Evolutionary conservation across 2,797 vertebrate species (phyloP), one percentile per base, ranked within the genome.

Genomic region (Microchirus variegatus): DNA sequence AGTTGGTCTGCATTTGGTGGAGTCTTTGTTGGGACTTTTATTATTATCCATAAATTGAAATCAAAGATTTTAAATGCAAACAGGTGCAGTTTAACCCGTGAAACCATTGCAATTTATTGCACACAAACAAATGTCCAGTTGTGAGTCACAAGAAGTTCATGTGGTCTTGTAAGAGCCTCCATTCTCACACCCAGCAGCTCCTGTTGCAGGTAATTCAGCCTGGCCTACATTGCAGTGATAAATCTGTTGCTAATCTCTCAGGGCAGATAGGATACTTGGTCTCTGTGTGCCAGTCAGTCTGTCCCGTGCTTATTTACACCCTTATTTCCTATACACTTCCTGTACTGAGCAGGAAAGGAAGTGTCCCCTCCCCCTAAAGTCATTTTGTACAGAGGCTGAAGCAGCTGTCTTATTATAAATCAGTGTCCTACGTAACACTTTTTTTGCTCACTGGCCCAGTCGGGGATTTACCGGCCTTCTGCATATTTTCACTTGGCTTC

Each of bases 161-260:
- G 26, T 60, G 40, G 60, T 61, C 67, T 53, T 72, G 72, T 60
- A 40, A 65, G 73, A 73, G 62, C 60, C 67, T 72, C 45, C 66
- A 59, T 83, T 86, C 74, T 83, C 76, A 70, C 85, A 85, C 84
- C 78, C 80, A 63, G 71, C 84, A 76, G 73, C 87, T 85, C 83
- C 83, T 77, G 71, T 85, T 83, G 78, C 85, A 81, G 77, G 73
- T 83, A 84, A 87, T 82, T 81, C 72, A 64, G 80, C 67, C 75
- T 80, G 77, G 59, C 67, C 67, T 73, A 74, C 73, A 59, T 91
- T 89, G 85, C 88, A 87, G 87, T 89, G 89, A 92, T 92, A 92
- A 90, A 93, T 91, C 74, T 87, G 83, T 66, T 89, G 84, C 89
- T 91, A 91, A 92, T 91, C 90, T 88, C 83, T 71, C 59, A 17